Evolutionary conservation across 2,797 vertebrate genomes (phyloP), one percentile per base, ranked within the genome.

Genomic region (Dermochelys coriacea): DNA sequence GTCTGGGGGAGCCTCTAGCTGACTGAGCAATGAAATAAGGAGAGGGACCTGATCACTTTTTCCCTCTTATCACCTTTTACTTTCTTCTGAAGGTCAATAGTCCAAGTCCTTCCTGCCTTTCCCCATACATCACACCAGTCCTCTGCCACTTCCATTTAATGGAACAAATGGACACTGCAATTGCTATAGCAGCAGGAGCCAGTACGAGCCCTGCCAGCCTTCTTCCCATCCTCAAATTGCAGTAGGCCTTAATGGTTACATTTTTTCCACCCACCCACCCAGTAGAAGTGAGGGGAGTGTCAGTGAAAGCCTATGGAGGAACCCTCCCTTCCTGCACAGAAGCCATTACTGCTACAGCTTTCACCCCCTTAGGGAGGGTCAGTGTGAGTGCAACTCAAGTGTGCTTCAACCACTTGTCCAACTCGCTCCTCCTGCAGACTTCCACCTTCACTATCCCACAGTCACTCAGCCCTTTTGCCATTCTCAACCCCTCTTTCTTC

Each of bases 341-440:
- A 45, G 25, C 71, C 41, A 47, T 75, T 71, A 21, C 37, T 71
- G 19, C 8, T 37, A 23, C 31, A 61, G 31, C 34, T 68, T 68
- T 68, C 34, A 68, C 34, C 34, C 7, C 34, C 34, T n/a, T 10
- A 68, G 34, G 61, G 34, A n/a, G 55, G 25, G 31, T 34, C 31
- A 8, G 15, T 88, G 54, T 45, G 74, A 23, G 80, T 1, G 1
- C 1, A 27, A 21, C 31, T 91, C 86, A 83, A 34, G 71, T 93
- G 75, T 85, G n/a, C 71, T 95, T 87, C 80, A 64, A 82, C 85
- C 90, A 79, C 45, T 80, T 75, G 88, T 64, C 37, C 34, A 47
- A 8, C 3, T 25, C 0, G 0, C 8, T 51, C 41, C 41, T 47
- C 23, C 41, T 75, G 41, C 5, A 23, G 45, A 27, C 5, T 75